phyloP scores from a whole-genome alignment of 2,797 vertebrate species.

The Staurois parvus region DNA sequence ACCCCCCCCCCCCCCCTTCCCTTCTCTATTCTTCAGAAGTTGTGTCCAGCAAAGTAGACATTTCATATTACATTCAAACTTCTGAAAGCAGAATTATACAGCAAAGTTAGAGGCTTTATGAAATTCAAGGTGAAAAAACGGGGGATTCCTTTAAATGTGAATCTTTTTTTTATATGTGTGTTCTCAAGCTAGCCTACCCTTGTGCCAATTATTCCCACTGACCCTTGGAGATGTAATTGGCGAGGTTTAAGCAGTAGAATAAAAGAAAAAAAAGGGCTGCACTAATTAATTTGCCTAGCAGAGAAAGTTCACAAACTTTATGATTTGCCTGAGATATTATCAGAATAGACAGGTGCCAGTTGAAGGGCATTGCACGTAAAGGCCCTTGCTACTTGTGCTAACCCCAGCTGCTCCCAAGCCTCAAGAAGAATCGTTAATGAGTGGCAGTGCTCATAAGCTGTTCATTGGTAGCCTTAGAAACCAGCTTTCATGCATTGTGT shows the following conservation, averaged over 20 bases:
- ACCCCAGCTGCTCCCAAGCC: constrained; percentile 56
- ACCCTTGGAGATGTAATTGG: constrained; percentile 34
- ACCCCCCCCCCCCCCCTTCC: no score
- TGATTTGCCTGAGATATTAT: constrained; percentile 31
- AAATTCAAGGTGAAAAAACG: no score
- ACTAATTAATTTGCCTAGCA: constrained; percentile 8
- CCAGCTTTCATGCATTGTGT: constrained; percentile 24
- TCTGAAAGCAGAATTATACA: no score
- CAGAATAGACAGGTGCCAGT: constrained; percentile 55
- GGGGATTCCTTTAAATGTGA: no score
- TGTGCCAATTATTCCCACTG: background rate
- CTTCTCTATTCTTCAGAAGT: no score
- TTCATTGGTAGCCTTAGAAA: constrained; percentile 62
- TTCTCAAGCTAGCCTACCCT: no score
- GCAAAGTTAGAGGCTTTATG: no score
- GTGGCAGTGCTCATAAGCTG: constrained; percentile 57
- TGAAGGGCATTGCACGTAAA: constrained; percentile 33
- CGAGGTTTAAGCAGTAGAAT: background rate
- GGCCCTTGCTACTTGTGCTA: constrained; percentile 37
- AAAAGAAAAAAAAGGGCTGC: constrained; percentile 14
- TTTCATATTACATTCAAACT: no score
- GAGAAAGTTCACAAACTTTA: constrained; percentile 44
- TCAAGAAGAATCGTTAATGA: constrained; percentile 62
- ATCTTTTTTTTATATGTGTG: no score
- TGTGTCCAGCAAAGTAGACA: no score